Evolutionary conservation across 2,113 vertebrate species (phyloP).

Genomic region (Sminthopsis crassicaudata): DNA sequence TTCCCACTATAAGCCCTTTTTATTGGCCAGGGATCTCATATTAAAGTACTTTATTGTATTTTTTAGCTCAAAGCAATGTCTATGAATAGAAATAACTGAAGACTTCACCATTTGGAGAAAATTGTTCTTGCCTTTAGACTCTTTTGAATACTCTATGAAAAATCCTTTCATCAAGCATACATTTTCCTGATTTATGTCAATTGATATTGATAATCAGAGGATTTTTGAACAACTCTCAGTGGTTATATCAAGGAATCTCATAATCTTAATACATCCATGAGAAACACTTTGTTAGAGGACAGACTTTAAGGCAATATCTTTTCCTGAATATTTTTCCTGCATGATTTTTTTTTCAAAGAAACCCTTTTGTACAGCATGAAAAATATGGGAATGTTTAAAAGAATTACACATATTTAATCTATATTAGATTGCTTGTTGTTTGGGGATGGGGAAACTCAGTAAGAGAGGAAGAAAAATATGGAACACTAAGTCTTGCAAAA

Average conservation of each 20-base stretch:
- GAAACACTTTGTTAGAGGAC: neutral
- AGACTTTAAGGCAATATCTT: neutral
- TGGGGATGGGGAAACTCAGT: no score
- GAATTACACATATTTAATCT: no score
- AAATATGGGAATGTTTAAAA: no score
- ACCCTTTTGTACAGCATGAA: no score
- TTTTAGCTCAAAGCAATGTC: neutral
- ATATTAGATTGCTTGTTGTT: no score
- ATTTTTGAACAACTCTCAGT: neutral
- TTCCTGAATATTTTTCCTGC: neutral
- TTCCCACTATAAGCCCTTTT: neutral
- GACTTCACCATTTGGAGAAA: neutral
- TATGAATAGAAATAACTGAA: neutral
- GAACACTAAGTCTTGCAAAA: no score
- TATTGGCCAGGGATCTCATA: neutral
- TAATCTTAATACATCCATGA: neutral
- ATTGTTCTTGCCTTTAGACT: neutral
- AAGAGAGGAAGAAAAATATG: no score
- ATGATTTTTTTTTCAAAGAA: no score
- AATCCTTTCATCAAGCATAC: neutral
- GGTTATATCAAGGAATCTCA: neutral
- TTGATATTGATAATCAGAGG: neutral
- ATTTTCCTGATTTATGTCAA: neutral
- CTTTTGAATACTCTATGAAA: neutral
- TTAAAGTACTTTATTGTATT: neutral